Evolutionary conservation across 1,140 invertebrate species (phyloP), one percentile per base, ranked within the genome.

Genomic region (Xylocopa sonorina): DNA sequence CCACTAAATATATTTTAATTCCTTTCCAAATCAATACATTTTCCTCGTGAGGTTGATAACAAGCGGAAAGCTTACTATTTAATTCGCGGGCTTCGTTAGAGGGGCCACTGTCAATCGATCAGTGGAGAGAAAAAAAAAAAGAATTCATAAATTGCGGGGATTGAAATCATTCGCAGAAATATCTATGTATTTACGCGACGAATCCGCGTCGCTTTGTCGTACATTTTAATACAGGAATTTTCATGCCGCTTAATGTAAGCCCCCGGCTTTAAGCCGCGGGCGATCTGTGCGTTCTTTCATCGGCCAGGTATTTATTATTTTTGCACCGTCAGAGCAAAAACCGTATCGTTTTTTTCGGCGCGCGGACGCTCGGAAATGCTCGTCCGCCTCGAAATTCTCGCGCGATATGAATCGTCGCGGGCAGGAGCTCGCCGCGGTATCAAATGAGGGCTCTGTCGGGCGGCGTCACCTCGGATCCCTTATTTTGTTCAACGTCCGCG

Each of bases 301-400:
- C 66, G 75, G 29, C 24, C 43, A n/a, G 55, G 29, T 77, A 69
- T 77, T 77, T 77, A 77, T 60, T 77, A 58, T 60, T 69, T 69
- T 77, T 60, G 24, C 24, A n/a, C 29, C 34, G 7, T 1, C 29
- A 29, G 21, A 16, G 55, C 16, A 32, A 58, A 69, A 77, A 50
- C 64, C 53, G 34, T 57, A 29, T 24, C n/a, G n/a, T n/a, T 77
- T 77, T 60, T 60, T 16, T 14, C 48, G 6, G 62, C 10, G 16
- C 21, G n/a, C 14, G 7, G 3, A 38, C n/a, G 53, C 38, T 48
- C 18, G 34, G 43, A 67, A 57, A 69, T 60, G 32, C 16, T 18
- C 24, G 32, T 58, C 43, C 32, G 29, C 24, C 34, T 48, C 3
- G 50, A 66, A 58, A 77, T 69, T 69, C 53, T 69, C 48, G 12